Evolutionary conservation across 1,140 invertebrate genomes (phyloP).

Genomic region (Globodera rostochiensis): DNA sequence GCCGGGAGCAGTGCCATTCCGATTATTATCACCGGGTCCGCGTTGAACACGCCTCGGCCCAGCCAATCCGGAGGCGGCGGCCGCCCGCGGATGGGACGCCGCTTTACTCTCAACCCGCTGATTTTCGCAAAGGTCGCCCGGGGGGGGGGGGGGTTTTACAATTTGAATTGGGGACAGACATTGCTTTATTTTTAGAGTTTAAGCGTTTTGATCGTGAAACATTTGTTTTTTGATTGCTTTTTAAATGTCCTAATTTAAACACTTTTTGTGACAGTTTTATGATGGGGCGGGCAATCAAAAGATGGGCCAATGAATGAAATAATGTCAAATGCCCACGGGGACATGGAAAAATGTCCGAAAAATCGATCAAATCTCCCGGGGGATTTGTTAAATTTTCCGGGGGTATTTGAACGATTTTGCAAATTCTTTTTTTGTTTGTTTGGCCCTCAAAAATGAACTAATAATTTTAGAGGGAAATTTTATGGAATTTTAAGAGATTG

Average conservation of each 20-base stretch:
- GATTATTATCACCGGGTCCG: slow-evolving; percentile 1
- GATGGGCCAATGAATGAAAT: neutral
- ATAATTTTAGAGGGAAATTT: too few relatives aligned
- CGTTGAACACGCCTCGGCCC: slow-evolving; percentile 26
- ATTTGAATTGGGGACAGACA: too few relatives aligned
- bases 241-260: neutral
- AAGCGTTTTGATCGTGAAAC: too few relatives aligned
- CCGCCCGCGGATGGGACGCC: slow-evolving; percentile 40
- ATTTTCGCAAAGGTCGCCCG: slow-evolving; percentile 60
- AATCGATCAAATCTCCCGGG: too few relatives aligned
- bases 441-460: too few relatives aligned
- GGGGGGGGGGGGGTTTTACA: neutral
- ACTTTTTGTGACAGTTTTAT: neutral
- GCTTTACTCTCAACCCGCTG: slow-evolving; percentile 63
- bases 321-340: neutral
- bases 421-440: too few relatives aligned
- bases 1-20: slow-evolving; percentile 8
- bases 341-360: neutral
- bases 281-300: too few relatives aligned
- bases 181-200: too few relatives aligned
- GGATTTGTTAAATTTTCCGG: too few relatives aligned
- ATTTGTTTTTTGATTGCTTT: slow-evolving; percentile 1
- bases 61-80: slow-evolving; percentile 13
- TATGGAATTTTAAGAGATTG: too few relatives aligned
- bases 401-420: too few relatives aligned